Evolutionary conservation across 2,797 vertebrate species (phyloP), one percentile per base, ranked within the genome.

Genomic region (Hippopotamyrus pictus): DNA sequence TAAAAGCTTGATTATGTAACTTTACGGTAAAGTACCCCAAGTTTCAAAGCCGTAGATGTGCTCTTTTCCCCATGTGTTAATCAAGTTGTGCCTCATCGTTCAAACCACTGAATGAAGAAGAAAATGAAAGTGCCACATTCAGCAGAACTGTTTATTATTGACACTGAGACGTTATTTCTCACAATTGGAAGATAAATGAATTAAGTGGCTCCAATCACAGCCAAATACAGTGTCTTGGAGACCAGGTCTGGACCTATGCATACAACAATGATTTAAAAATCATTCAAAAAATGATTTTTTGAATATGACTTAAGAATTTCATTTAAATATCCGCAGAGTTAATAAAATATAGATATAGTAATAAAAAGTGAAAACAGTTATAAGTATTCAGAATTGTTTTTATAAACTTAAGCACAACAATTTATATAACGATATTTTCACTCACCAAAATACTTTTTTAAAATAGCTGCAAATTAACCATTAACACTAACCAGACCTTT

Each of bases 371-470:
- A 86, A 86, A 86, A 50, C n/a, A 17, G 25, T 86, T 11, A 7
- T 25, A 86, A 86, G 48, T 25, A 51, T 33, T 25, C 12, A 5
- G n/a, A 57, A 82, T 83, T 8, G 12, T 48, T 48, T 22, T 19
- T 44, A 57, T 44, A 59, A 93, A 94, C 94, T 95, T 92, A 94
- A 95, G 93, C 93, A 95, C 95, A 96, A 96, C 95, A 11, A 46
- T 50, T 84, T 79, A 79, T 44, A 44, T 19, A n/a, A n/a, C 41
- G 5, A 44, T 3, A 44, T 44, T n/a, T 79, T 44, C 29, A 33
- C 29, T 44, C 73, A 50, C 41, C 46, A 51, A 48, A 50, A 83
- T 12, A 22, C 37, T 83, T 86, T 51, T 85, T 51, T 9, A 29
- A n/a, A 85, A 51, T 11, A 53, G 22, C 48, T 29, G n/a, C 5